phyloP scores from a whole-genome alignment of 2,888 invertebrate genomes.

The Oligia strigilis region DNA sequence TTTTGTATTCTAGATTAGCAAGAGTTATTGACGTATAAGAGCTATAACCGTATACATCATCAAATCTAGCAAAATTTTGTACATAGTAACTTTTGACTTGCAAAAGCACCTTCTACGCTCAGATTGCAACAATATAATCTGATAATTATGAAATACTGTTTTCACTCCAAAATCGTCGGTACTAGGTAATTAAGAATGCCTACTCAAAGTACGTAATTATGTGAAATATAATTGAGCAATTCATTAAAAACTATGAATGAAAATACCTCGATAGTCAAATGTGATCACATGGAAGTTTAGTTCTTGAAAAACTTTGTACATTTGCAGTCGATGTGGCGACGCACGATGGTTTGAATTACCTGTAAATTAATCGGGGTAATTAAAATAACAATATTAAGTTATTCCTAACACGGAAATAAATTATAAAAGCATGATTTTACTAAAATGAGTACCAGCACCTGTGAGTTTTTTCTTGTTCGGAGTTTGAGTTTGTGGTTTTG shows the following conservation, averaged over 20 bases:
- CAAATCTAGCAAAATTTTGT: neutral
- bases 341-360: slow-evolving; percentile 84
- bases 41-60: neutral
- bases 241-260: neutral
- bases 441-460: neutral
- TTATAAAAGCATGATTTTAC: neutral
- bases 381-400: neutral
- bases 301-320: slow-evolving; percentile 84
- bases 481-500: neutral
- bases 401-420: neutral
- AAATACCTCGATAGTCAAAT: slow-evolving; percentile 83
- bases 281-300: slow-evolving; percentile 83
- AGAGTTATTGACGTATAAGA: neutral
- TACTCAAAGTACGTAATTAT: neutral
- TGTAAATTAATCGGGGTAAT: slow-evolving; percentile 56
- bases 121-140: neutral
- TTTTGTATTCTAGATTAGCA: neutral
- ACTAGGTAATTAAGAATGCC: neutral
- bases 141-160: neutral
- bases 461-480: neutral
- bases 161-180: neutral
- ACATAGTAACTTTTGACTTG: neutral
- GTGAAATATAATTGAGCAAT: neutral
- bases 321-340: slow-evolving; percentile 80
- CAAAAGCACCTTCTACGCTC: neutral